Conservation (phyloP, 2,797 vertebrate species). For the Enteromius mattozi region DNA sequence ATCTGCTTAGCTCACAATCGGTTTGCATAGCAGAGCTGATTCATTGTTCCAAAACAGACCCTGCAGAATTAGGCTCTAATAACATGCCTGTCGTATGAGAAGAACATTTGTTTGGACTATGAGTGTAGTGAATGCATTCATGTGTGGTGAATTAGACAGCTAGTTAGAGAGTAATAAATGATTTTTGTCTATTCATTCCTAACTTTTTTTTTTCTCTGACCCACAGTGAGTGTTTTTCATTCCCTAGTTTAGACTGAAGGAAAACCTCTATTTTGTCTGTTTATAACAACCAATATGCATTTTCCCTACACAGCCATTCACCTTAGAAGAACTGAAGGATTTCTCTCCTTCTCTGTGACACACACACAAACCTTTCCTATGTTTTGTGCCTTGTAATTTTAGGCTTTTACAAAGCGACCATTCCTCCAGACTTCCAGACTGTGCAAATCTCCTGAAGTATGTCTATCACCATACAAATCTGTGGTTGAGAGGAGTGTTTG, state of each 20-base stretch:
- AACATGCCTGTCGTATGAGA: conserved; percentile 39
- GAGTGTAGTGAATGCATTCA: conserved; percentile 37
- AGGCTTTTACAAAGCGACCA: conserved; percentile 59
- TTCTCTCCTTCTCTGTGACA: conserved; percentile 54
- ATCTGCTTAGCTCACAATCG: conserved; percentile 13
- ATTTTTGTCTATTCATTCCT: conserved; percentile 42
- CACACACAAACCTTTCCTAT: conserved; percentile 41
- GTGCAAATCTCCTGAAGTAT: conserved; percentile 66
- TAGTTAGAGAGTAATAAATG: conserved; percentile 21
- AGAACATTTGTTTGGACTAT: conserved; percentile 43
- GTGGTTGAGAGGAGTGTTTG: conserved; percentile 62
- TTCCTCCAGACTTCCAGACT: conserved; percentile 67
- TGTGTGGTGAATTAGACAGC: conserved; percentile 28
- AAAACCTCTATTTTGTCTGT: conserved; percentile 67
- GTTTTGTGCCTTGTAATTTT: conserved; percentile 51
- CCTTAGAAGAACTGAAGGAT: conserved; percentile 48
- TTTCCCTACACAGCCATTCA: conserved; percentile 60
- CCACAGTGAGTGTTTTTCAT: not conserved
- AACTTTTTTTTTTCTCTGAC: conserved; percentile 49
- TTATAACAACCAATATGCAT: conserved; percentile 64
- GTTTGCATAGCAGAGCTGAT: conserved; percentile 14
- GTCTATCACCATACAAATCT: conserved; percentile 72
- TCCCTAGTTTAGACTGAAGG: conserved; percentile 31
- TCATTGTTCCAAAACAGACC: conserved; percentile 25
- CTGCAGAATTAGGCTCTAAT: conserved; percentile 17